Conservation (phyloP, 2,888 invertebrate species). For the Limnephilus lunatus region DNA sequence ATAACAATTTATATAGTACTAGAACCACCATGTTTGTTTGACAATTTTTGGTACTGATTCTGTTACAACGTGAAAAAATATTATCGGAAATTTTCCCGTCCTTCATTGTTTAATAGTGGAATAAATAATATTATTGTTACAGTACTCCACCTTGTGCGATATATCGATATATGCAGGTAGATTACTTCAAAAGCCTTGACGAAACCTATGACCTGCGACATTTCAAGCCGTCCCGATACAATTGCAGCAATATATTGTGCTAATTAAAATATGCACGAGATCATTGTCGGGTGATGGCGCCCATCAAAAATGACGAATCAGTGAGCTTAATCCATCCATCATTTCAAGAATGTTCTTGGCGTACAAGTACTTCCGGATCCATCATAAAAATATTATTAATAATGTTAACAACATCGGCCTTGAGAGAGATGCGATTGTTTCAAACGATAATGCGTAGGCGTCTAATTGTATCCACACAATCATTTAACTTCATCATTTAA, state of each 20-base stretch:
- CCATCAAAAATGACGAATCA: neutral
- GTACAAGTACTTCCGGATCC: neutral
- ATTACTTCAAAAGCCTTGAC: neutral
- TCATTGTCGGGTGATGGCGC: neutral
- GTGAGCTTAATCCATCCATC: neutral
- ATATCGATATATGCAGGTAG: neutral
- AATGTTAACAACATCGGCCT: neutral
- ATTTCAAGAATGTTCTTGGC: neutral
- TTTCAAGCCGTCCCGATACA: neutral
- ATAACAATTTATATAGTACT: too few species aligned
- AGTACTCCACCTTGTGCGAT: too few species aligned
- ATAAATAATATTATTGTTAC: too few species aligned
- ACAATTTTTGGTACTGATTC: too few species aligned
- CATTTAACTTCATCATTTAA: too few species aligned
- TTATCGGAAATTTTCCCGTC: too few species aligned
- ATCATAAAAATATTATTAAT: neutral
- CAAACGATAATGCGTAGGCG: neutral
- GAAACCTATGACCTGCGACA: neutral
- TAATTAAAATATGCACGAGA: slow-evolving; percentile 2
- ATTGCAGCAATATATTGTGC: neutral
- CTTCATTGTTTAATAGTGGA: too few species aligned
- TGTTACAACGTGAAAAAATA: too few species aligned
- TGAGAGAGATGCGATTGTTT: neutral
- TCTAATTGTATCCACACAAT: neutral
- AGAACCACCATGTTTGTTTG: too few species aligned